Evolutionary conservation across 2,797 vertebrate species (phyloP).

Genomic region (Diplodus puntazzo): DNA sequence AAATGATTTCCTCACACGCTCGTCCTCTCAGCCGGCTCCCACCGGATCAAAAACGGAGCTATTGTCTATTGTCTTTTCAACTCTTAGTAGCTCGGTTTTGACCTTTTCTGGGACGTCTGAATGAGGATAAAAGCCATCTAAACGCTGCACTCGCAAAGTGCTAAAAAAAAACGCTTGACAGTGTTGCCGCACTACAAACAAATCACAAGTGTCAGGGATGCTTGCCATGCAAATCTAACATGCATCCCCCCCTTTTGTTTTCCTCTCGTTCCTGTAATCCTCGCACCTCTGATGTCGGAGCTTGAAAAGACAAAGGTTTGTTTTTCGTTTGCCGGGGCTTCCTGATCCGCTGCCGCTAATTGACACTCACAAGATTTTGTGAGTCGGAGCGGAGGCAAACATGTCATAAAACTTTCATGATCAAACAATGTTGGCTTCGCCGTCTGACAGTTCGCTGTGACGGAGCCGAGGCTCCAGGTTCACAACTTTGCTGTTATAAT

Average conservation of each 20-base stretch:
- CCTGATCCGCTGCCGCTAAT: slow-evolving; percentile 76
- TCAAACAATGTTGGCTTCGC: slow-evolving; percentile 68
- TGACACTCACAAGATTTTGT: slow-evolving; percentile 73
- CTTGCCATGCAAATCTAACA: slow-evolving; percentile 68
- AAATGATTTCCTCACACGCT: not conserved
- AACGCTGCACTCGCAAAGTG: slow-evolving; percentile 40
- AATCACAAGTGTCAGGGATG: slow-evolving; percentile 68
- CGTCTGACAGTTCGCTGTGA: slow-evolving; percentile 61
- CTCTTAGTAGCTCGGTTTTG: slow-evolving; percentile 12
- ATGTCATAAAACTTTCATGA: slow-evolving; percentile 77
- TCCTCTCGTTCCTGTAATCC: slow-evolving; percentile 66
- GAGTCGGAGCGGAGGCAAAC: slow-evolving; percentile 66
- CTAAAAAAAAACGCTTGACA: slow-evolving; percentile 31
- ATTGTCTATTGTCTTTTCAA: not conserved
- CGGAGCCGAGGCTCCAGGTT: slow-evolving; percentile 40
- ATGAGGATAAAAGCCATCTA: slow-evolving; percentile 35
- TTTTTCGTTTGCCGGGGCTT: slow-evolving; percentile 70
- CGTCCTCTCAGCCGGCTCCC: slow-evolving; percentile 6
- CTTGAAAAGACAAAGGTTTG: slow-evolving; percentile 71
- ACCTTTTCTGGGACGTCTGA: slow-evolving; percentile 21
- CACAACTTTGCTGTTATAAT: slow-evolving; percentile 55
- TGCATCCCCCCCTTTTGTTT: slow-evolving; percentile 56
- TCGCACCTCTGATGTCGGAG: slow-evolving; percentile 63
- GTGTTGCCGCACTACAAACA: slow-evolving; percentile 58
- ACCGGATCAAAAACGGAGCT: not conserved